Conservation (phyloP, 2,888 invertebrate genomes). For the Dendrolimus houi region DNA sequence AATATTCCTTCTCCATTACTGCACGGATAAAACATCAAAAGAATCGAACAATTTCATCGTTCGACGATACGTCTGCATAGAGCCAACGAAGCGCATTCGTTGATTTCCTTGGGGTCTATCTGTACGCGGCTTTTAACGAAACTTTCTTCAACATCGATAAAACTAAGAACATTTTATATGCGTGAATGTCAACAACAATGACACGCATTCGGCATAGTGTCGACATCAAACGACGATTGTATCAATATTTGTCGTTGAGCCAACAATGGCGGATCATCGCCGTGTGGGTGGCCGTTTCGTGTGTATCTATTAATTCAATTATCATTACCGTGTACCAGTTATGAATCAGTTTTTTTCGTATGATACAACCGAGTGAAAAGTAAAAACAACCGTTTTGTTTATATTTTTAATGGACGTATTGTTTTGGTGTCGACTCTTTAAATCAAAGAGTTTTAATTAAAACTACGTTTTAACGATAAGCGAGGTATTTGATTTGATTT, state of each 20-base stretch:
- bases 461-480: no score
- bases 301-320: slow-evolving; percentile 59
- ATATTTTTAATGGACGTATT: background rate
- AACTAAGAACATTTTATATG: no score
- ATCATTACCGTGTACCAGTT: slow-evolving; percentile 23
- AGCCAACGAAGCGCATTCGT: no score
- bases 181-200: background rate
- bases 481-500: no score
- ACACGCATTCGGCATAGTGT: slow-evolving; percentile 16
- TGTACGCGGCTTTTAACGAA: no score
- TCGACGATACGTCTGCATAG: no score
- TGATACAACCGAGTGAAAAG: slow-evolving; percentile 1
- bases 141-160: slow-evolving; percentile 13
- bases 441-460: no score
- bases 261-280: slow-evolving; percentile 49
- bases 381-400: background rate
- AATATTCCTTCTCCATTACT: no score
- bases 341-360: slow-evolving; percentile 7
- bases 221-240: slow-evolving; percentile 42
- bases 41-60: no score
- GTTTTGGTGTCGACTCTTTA: background rate
- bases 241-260: slow-evolving; percentile 62
- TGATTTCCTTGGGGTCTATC: no score
- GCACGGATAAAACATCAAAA: no score
- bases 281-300: slow-evolving; percentile 49